Percentiles rank a stretch among this genome's conserved stretches.
phyloP scores from a whole-genome alignment of 2,888 invertebrate genomes.

The Cryptus viduatorius region DNA sequence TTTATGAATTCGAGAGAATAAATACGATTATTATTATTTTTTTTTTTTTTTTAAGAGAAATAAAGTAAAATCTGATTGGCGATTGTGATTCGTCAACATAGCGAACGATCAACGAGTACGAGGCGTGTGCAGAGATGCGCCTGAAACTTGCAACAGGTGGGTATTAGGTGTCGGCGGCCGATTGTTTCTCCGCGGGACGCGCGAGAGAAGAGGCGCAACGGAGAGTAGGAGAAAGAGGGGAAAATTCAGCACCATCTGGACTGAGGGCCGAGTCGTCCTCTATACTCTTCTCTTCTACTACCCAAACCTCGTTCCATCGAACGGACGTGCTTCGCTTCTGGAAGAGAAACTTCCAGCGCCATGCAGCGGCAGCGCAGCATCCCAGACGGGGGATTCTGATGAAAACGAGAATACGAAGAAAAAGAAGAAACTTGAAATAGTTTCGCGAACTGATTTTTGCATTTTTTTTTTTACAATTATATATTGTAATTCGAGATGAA shows the following conservation, averaged over 20 bases:
- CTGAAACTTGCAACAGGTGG: conserved; percentile 73
- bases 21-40: neutral
- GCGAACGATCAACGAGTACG: conserved; percentile 47
- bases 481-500: neutral
- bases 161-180: conserved; percentile 72
- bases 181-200: conserved; percentile 72
- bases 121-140: conserved; percentile 68
- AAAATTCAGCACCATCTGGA: conserved; percentile 66
- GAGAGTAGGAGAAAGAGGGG: conserved; percentile 19
- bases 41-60: neutral
- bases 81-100: conserved; percentile 34
- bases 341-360: conserved; percentile 45
- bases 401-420: conserved; percentile 8
- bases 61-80: conserved; percentile 1
- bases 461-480: neutral
- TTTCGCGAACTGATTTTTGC: neutral
- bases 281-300: conserved; percentile 42
- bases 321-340: conserved; percentile 61
- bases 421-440: neutral
- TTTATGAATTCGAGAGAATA: neutral
- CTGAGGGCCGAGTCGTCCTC: conserved; percentile 56
- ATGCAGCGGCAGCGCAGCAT: neutral
- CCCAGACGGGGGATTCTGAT: neutral
- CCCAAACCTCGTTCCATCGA: conserved; percentile 24
- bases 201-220: conserved; percentile 47